Conservation (phyloP, 2,113 vertebrate species). For the Potamarius usumacintae region DNA sequence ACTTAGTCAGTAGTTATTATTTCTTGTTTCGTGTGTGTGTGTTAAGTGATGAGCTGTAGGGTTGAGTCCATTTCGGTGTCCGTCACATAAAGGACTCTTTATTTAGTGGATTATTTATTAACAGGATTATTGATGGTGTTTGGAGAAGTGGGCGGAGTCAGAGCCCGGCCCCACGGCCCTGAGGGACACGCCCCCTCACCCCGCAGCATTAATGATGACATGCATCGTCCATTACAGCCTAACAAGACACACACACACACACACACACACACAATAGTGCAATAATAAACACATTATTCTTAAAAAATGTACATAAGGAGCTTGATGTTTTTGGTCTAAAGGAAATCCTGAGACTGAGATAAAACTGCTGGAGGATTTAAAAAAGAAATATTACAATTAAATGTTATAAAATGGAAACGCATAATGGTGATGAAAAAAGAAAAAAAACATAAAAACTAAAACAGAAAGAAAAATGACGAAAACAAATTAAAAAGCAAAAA, state of each 20-base stretch:
- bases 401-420: background rate
- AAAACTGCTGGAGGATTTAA: too few relatives aligned
- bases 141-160: conserved; percentile 73
- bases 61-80: conserved; percentile 73
- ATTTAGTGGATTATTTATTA: conserved; percentile 36
- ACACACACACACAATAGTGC: conserved; percentile 24
- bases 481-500: background rate
- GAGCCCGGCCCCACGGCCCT: conserved; percentile 62
- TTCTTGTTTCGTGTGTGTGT: conserved; percentile 14
- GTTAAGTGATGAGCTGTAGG: conserved; percentile 72
- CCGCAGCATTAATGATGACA: conserved; percentile 65
- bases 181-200: conserved; percentile 64
- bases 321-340: background rate
- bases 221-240: conserved; percentile 73
- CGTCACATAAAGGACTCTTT: conserved; percentile 73
- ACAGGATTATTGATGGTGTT: conserved; percentile 79
- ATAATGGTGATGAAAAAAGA: background rate
- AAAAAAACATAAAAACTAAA: background rate
- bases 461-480: background rate
- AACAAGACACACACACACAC: conserved; percentile 61
- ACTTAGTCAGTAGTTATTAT: background rate
- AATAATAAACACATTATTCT: background rate
- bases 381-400: too few relatives aligned
- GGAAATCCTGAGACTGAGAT: too few relatives aligned
- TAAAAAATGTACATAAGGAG: background rate